Conservation (phyloP, 2,888 invertebrate species). For the Aphidius colemani region DNA sequence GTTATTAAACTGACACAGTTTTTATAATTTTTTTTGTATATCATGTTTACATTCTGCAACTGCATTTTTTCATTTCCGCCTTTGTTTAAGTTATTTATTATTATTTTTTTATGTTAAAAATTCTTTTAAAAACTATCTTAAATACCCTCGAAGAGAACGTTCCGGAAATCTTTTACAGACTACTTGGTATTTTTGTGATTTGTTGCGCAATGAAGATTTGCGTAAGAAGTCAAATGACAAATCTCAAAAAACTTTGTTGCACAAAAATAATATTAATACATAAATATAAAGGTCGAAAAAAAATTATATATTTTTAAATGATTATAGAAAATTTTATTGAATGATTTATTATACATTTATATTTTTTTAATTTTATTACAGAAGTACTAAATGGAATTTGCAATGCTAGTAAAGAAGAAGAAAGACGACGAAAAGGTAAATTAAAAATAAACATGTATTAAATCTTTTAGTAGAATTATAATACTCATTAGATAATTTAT, state of each 20-base stretch:
- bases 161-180: constrained; percentile 8
- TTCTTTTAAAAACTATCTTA: background rate
- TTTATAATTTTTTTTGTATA: too few species aligned
- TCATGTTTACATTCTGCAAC: too few species aligned
- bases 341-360: background rate
- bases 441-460: background rate
- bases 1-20: too few species aligned
- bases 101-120: background rate
- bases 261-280: background rate
- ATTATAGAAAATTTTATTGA: background rate
- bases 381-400: constrained; percentile 59
- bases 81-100: too few species aligned
- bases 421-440: constrained; percentile 59
- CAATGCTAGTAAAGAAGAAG: constrained; percentile 58
- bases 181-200: constrained; percentile 47
- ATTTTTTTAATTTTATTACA: constrained; percentile 47
- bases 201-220: constrained; percentile 52
- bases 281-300: background rate
- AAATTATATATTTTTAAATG: too few species aligned
- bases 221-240: constrained; percentile 40
- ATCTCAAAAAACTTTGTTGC: background rate
- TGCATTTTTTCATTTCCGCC: too few species aligned
- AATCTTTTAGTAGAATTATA: too few species aligned
- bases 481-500: too few species aligned
- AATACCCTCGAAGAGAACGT: constrained; percentile 15